phyloP scores from a whole-genome alignment of 2,888 invertebrate genomes.

The Parnassius smintheus region DNA sequence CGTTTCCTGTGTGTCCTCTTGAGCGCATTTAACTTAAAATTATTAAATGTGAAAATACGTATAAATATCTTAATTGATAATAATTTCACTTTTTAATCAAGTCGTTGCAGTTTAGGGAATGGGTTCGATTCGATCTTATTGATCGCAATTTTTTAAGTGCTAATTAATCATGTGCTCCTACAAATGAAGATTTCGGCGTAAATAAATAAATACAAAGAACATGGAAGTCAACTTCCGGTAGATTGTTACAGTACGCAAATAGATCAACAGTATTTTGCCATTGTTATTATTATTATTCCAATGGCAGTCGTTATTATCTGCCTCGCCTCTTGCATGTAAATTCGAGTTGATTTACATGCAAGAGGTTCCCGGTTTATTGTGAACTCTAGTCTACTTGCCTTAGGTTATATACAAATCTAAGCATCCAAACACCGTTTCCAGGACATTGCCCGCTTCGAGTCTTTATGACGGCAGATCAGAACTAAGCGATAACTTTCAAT shows the following conservation, averaged over 20 bases:
- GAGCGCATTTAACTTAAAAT: too few species aligned
- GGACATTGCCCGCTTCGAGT: slow-evolving; percentile 65
- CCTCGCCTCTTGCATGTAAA: slow-evolving; percentile 28
- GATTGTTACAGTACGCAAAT: slow-evolving; percentile 15
- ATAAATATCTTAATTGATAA: too few species aligned
- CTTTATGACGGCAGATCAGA: slow-evolving; percentile 70
- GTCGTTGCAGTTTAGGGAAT: too few species aligned
- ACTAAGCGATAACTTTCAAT: slow-evolving; percentile 79
- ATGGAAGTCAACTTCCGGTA: slow-evolving; percentile 20
- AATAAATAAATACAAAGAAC: not conserved
- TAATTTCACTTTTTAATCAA: too few species aligned
- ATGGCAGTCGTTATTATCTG: slow-evolving; percentile 34
- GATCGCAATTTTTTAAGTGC: too few species aligned
- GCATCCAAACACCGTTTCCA: slow-evolving; percentile 68
- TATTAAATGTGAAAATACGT: too few species aligned
- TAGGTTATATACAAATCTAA: slow-evolving; percentile 52
- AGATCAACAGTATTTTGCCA: slow-evolving; percentile 20
- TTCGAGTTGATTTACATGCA: slow-evolving; percentile 24
- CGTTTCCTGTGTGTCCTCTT: too few species aligned
- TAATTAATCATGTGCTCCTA: not conserved
- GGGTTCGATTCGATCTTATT: too few species aligned
- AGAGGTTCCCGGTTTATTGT: slow-evolving; percentile 56
- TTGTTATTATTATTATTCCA: slow-evolving; percentile 34
- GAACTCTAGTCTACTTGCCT: slow-evolving; percentile 53
- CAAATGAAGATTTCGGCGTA: not conserved